phyloP scores from a whole-genome alignment of 2,113 vertebrate genomes.

The Dolichotis patagonum region DNA sequence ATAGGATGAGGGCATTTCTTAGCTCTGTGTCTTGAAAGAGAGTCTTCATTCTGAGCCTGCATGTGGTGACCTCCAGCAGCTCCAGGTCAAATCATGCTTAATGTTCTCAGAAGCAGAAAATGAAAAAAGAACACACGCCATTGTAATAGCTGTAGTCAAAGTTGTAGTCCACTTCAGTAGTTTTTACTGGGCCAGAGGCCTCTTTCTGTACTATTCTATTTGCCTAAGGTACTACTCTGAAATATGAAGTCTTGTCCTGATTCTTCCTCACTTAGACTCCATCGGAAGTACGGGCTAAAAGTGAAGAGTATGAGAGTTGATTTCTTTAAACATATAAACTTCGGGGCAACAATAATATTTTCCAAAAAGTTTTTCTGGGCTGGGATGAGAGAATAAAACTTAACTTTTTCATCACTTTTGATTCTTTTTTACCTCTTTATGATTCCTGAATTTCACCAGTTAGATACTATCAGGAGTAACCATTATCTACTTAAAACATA shows the following conservation, averaged over 20 bases:
- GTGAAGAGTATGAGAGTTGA: too few species aligned
- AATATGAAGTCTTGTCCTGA: not conserved
- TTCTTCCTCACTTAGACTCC: too few species aligned
- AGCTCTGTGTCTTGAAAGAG: not conserved
- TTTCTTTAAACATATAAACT: not conserved
- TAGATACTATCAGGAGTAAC: not conserved
- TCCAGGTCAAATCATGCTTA: not conserved
- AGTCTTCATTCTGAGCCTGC: not conserved
- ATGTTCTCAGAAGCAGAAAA: not conserved
- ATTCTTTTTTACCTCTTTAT: not conserved
- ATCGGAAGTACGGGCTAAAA: not conserved
- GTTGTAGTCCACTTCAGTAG: not conserved
- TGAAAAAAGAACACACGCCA: not conserved
- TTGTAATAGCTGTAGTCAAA: not conserved
- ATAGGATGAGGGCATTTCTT: not conserved
- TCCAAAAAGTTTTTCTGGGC: not conserved
- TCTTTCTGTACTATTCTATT: not conserved
- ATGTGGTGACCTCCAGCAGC: not conserved
- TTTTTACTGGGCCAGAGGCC: not conserved
- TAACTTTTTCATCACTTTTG: not conserved
- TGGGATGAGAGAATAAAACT: not conserved
- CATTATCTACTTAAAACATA: not conserved
- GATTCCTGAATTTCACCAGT: not conserved
- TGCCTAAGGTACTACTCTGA: not conserved
- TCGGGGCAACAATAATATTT: not conserved